These are phyloP conservation scores for Cebus imitator DNA, from an alignment of 2,113 vertebrate genomes.

Conservation along the genomic window DNA sequence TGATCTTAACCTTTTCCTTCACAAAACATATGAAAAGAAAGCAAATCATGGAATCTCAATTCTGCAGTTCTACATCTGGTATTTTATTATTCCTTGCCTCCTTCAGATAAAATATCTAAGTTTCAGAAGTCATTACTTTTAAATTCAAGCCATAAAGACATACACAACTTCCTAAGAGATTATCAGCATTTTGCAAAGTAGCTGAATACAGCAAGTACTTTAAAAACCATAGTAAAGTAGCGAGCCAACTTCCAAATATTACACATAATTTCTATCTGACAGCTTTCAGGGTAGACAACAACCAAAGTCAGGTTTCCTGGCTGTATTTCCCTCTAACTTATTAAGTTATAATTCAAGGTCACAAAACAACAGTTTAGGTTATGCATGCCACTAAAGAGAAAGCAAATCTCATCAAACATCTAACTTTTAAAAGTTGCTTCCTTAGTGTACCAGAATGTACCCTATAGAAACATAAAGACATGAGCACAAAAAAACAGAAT, in stretches of 20 bases:
- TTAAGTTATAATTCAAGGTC: constrained; percentile 42
- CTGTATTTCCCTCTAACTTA: constrained; percentile 19
- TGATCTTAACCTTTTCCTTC: constrained; percentile 33
- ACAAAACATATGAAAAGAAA: constrained; percentile 34
- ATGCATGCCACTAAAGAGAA: neutral
- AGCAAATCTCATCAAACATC: constrained; percentile 4
- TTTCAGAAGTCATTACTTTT: constrained; percentile 47
- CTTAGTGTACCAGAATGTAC: neutral
- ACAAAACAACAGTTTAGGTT: constrained; percentile 3
- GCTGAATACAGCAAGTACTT: constrained; percentile 11
- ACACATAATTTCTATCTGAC: constrained; percentile 35
- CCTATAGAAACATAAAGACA: neutral
- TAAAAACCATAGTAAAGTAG: constrained; percentile 40
- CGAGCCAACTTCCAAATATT: constrained; percentile 5
- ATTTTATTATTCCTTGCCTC: constrained; percentile 46
- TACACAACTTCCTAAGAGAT: constrained; percentile 22
- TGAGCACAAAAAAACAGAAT: neutral
- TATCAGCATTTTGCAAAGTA: constrained; percentile 64
- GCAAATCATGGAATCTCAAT: neutral
- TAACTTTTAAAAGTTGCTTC: neutral
- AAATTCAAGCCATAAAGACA: constrained; percentile 61
- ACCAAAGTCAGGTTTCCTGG: constrained; percentile 48
- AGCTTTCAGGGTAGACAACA: constrained; percentile 43
- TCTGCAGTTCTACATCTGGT: neutral
- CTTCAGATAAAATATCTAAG: constrained; percentile 39